Percentiles rank a stretch among this genome's conserved stretches.
Evolutionary conservation across 2,113 vertebrate genomes (phyloP).

Genomic region (Thalassarche chlororhynchos): DNA sequence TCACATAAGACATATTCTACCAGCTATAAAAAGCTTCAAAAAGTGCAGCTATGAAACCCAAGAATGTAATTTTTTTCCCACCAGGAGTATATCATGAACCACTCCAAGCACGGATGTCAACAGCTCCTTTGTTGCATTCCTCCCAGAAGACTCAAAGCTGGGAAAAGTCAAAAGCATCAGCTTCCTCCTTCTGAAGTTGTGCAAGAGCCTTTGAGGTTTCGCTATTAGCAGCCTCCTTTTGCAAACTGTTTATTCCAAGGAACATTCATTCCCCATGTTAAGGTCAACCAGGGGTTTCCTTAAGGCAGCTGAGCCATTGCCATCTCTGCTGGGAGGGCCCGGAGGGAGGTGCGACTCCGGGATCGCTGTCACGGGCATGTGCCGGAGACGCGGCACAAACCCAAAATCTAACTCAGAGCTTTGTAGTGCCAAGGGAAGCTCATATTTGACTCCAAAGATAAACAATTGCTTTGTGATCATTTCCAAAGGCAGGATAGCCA

Average conservation of each 20-base stretch:
- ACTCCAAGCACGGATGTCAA: neutral
- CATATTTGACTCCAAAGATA: neutral
- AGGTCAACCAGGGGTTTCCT: neutral
- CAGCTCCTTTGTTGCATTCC: slow-evolving; percentile 28
- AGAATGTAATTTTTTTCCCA: neutral
- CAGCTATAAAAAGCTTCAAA: neutral
- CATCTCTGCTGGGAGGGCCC: neutral
- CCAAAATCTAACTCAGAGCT: neutral
- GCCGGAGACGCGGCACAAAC: neutral
- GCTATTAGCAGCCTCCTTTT: neutral
- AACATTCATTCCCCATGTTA: neutral
- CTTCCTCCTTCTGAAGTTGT: slow-evolving; percentile 15
- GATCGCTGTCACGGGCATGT: neutral
- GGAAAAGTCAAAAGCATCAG: slow-evolving; percentile 35
- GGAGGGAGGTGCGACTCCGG: accelerated
- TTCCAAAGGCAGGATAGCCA: neutral
- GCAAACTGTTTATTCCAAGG: slow-evolving; percentile 26
- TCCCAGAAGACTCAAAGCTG: slow-evolving; percentile 33
- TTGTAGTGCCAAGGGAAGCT: neutral
- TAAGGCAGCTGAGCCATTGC: neutral
- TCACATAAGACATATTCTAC: neutral
- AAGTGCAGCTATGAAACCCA: neutral
- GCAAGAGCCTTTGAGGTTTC: slow-evolving; percentile 15
- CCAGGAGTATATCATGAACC: neutral
- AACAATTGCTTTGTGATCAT: neutral